A percentile compares a stretch with the other conserved stretches of the same genome.
phyloP scores from a whole-genome alignment of 2,797 vertebrate species.

The Ispidina lecontei region DNA sequence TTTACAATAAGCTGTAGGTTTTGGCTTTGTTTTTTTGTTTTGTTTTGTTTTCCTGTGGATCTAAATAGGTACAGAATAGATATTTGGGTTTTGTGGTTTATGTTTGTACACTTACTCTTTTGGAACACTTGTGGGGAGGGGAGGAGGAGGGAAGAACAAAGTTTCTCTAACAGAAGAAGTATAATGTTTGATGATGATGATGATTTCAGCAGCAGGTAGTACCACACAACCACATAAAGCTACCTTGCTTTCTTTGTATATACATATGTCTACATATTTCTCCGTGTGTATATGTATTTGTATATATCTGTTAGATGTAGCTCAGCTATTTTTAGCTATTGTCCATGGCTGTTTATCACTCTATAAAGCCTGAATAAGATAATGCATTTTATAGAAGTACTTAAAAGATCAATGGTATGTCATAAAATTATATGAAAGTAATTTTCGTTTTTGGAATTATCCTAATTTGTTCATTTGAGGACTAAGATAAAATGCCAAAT shows the following conservation, averaged over 20 bases:
- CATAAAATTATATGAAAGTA: neutral
- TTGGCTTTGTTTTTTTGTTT: no score
- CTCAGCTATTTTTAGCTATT: neutral
- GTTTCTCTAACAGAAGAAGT: neutral
- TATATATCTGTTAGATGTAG: neutral
- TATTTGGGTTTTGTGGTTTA: neutral
- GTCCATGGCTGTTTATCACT: accelerated
- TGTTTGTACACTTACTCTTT: neutral
- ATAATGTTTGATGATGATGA: neutral
- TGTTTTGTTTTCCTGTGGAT: neutral
- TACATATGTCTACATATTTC: neutral
- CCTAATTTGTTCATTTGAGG: neutral
- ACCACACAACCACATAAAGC: neutral
- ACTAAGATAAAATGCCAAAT: neutral
- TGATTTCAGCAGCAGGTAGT: neutral
- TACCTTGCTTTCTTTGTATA: neutral
- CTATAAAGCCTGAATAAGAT: neutral
- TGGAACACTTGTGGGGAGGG: neutral
- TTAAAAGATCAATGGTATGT: neutral
- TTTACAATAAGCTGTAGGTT: neutral
- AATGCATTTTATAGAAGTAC: neutral
- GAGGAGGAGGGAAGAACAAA: neutral
- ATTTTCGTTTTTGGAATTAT: neutral
- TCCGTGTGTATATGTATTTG: neutral
- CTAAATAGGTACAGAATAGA: neutral